Evolutionary conservation across 2,888 invertebrate species (phyloP).

Genomic region (Acanthosepion esculentum): DNA sequence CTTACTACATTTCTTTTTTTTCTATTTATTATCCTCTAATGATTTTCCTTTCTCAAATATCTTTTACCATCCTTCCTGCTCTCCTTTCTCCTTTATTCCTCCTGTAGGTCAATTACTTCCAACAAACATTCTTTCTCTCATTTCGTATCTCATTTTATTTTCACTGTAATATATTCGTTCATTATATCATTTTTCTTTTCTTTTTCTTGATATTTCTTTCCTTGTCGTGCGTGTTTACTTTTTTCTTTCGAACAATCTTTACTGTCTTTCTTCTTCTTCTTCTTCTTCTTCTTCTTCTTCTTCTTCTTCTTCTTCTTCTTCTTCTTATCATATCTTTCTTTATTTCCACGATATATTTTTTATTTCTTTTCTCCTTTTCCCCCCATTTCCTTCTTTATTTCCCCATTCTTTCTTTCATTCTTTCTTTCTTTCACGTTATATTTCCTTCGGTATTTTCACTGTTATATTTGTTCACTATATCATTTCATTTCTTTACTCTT

Average conservation of each 20-base stretch:
- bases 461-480: no score
- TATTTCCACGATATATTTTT: not conserved
- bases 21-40: not conserved
- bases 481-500: no score
- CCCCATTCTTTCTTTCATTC: no score
- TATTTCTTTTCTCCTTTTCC: not conserved
- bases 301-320: not conserved
- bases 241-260: not conserved
- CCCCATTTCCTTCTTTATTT: no score
- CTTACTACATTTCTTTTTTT: not conserved
- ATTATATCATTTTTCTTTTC: not conserved
- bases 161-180: no score
- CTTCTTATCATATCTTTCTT: not conserved
- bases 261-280: not conserved
- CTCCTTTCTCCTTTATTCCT: not conserved
- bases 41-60: not conserved
- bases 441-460: no score
- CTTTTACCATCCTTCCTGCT: no score
- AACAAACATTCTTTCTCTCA: no score
- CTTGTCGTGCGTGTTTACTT: not conserved
- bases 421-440: no score
- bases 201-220: not conserved
- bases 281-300: no score
- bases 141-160: no score
- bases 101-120: not conserved